phyloP scores from a whole-genome alignment of 1,140 invertebrate species.

The Bombus consobrinus region DNA sequence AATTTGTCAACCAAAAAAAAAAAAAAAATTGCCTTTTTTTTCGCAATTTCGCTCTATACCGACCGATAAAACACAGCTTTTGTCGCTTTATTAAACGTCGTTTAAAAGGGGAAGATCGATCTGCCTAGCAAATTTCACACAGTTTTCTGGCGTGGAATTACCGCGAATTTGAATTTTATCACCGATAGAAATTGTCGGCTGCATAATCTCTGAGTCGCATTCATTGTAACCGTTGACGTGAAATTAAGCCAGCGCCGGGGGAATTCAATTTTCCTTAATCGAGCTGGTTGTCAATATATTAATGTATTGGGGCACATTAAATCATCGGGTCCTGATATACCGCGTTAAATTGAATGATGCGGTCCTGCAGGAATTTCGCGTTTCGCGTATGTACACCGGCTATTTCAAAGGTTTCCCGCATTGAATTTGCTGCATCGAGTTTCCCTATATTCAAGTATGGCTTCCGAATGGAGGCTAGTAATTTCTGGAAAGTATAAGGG shows the following conservation, averaged over 20 bases:
- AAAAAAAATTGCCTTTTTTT: too few species aligned
- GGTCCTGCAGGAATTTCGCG: background rate
- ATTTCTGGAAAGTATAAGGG: background rate
- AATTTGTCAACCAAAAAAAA: background rate
- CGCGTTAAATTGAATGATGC: slow-evolving; percentile 35
- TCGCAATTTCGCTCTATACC: background rate
- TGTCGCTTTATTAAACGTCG: background rate
- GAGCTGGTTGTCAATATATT: slow-evolving; percentile 17
- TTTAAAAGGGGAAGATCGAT: background rate
- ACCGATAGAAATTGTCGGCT: background rate
- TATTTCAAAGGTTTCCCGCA: background rate
- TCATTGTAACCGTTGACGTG: slow-evolving; percentile 6
- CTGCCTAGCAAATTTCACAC: background rate
- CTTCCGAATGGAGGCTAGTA: background rate
- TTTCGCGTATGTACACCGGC: too few species aligned
- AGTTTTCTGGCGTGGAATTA: slow-evolving; percentile 10
- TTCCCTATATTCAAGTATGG: background rate
- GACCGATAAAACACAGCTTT: background rate
- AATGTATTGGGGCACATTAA: slow-evolving; percentile 9
- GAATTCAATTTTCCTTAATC: slow-evolving; percentile 44
- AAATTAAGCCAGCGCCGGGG: slow-evolving; percentile 13
- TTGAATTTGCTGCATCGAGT: slow-evolving; percentile 6
- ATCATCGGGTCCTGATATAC: slow-evolving; percentile 11
- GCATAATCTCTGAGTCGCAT: background rate
- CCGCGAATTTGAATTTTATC: background rate